Conservation (phyloP, 1,140 invertebrate species). For the Zaprionus taronus region DNA sequence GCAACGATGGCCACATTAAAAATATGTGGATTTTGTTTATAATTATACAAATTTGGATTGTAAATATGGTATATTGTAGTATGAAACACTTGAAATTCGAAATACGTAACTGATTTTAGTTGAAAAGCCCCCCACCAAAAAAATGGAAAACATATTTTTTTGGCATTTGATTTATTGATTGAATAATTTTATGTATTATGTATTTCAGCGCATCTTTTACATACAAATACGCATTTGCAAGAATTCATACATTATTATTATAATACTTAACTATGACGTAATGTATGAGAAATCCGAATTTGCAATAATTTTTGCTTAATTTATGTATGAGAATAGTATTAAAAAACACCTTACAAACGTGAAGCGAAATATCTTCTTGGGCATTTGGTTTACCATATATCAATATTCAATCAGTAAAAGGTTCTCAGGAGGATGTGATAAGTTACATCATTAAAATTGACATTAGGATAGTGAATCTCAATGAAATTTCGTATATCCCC, state of each 20-base stretch:
- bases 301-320: slow-evolving; percentile 65
- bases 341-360: slow-evolving; percentile 70
- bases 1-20: background rate
- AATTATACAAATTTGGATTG: background rate
- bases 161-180: slow-evolving; percentile 81
- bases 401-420: slow-evolving; percentile 34
- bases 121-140: background rate
- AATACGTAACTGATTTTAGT: background rate
- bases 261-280: slow-evolving; percentile 80
- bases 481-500: slow-evolving; percentile 25
- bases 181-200: slow-evolving; percentile 76
- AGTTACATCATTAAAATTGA: slow-evolving; percentile 61
- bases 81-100: background rate
- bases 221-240: slow-evolving; percentile 72
- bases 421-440: slow-evolving; percentile 24
- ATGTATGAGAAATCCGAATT: slow-evolving; percentile 71
- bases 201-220: slow-evolving; percentile 65
- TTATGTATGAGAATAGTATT: slow-evolving; percentile 62
- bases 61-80: background rate
- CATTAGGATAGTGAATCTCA: slow-evolving; percentile 47
- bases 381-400: slow-evolving; percentile 20
- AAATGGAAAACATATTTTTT: slow-evolving; percentile 26
- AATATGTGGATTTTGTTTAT: background rate
- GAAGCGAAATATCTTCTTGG: slow-evolving; percentile 61
- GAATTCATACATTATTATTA: slow-evolving; percentile 74